Base-by-base conservation (phyloP, 2,888 invertebrate species). In the Ochropacha duplaris region DNA sequence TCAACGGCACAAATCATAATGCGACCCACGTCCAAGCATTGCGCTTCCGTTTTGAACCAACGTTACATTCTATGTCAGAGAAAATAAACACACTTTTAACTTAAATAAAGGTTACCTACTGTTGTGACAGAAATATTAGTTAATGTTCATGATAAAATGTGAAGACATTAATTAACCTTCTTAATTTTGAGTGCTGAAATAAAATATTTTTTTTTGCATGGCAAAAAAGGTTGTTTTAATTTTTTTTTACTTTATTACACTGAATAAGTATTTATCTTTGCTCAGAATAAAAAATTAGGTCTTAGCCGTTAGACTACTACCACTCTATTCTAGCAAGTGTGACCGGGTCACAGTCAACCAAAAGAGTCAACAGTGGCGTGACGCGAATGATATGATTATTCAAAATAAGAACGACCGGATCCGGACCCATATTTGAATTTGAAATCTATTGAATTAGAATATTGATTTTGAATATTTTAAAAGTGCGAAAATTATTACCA, bases 61-160 rank as follows among this genome's bases (percentile, higher is more conserved):
- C 31, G 54, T 50, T 54, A 57, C 66, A 66, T 69, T 61, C 67
- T 56, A 59, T 66, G 71, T 62, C 68, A 65, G 65, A 57, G 60
- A 67, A 61, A 44, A 44, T 44, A 44, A 19, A 44, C 44, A 44
- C 44, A 44, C 44, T 9, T 19, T 16, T 16, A 57, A 57, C 44
- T 44, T 44, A 19, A 44, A 44, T 19, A 24, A 4, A 4, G 5
- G 5, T 24, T 24, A 24, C 24, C 16, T n/a, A 39, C 16, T 8
- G 36, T 36, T n/a, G 36, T 36, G 39, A 39, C 16, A 4, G 8
- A 39, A 39, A 39, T 16, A 16, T 16, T 6, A n/a, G 6, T 44
- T 19, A 44, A 16, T 19, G 16, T 19, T 44, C 19, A 0, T n/a
- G 8, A 19, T 19, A 19, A 44, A 3, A 44, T 44, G 6, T 39